A percentile compares a stretch with the other conserved stretches of the same genome.
phyloP scores from a whole-genome alignment of 2,113 vertebrate species.

The Larimichthys polyactis region DNA sequence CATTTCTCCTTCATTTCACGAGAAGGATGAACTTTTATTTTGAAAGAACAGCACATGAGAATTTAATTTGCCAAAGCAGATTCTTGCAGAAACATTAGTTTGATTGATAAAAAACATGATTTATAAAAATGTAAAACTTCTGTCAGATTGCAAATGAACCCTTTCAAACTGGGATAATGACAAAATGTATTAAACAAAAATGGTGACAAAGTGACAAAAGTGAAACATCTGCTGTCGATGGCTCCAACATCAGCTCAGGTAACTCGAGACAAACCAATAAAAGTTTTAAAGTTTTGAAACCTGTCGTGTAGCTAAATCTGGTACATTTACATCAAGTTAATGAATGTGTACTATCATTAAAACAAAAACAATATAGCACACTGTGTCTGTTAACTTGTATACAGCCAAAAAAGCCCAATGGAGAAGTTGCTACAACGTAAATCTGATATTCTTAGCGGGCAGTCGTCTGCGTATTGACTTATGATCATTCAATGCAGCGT shows the following conservation, averaged over 20 bases:
- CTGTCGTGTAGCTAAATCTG: neutral
- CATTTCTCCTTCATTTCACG: too few species aligned
- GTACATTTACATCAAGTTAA: neutral
- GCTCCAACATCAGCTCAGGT: neutral
- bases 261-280: neutral
- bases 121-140: too few species aligned
- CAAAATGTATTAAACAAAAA: too few species aligned
- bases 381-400: neutral
- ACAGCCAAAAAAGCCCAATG: neutral
- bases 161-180: too few species aligned
- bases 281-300: neutral
- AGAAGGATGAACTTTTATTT: neutral
- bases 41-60: neutral
- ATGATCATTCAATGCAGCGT: neutral
- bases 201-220: too few species aligned
- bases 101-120: too few species aligned
- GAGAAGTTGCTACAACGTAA: neutral
- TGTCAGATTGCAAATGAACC: too few species aligned
- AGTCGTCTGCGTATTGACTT: neutral
- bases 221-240: neutral
- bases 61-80: too few species aligned
- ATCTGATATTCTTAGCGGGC: neutral
- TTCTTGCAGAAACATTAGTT: too few species aligned
- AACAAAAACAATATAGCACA: neutral
- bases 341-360: neutral